phyloP scores from a whole-genome alignment of 2,888 invertebrate genomes.

The Leptopilina syphax region DNA sequence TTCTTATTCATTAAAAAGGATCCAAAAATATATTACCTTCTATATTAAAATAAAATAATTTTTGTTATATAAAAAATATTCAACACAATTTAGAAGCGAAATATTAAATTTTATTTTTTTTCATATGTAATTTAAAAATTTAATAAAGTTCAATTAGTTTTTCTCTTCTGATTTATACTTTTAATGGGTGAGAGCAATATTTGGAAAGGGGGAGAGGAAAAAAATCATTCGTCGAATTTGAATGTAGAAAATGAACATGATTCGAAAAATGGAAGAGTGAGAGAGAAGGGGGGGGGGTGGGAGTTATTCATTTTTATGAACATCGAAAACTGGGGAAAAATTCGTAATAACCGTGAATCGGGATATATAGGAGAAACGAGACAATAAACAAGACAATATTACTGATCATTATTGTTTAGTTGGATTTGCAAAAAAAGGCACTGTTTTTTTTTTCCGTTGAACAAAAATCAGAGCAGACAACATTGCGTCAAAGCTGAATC shows the following conservation, averaged over 20 bases:
- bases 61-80: too few species aligned
- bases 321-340: slow-evolving; percentile 2
- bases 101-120: too few species aligned
- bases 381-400: slow-evolving; percentile 62
- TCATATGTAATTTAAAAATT: too few species aligned
- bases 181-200: neutral
- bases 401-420: slow-evolving; percentile 61
- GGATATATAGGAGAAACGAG: slow-evolving; percentile 30
- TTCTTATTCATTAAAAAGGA: slow-evolving; percentile 21
- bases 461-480: slow-evolving; percentile 46
- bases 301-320: slow-evolving; percentile 21
- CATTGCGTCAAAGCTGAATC: slow-evolving; percentile 53
- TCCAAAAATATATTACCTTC: neutral
- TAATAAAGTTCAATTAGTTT: too few species aligned
- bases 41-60: neutral
- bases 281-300: neutral
- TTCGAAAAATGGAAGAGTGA: neutral
- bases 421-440: slow-evolving; percentile 54
- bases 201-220: neutral
- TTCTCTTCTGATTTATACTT: neutral
- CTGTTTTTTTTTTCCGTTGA: slow-evolving; percentile 51
- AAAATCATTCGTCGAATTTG: neutral
- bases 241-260: neutral
- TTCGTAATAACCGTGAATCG: neutral
- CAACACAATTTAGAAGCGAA: too few species aligned